These are phyloP conservation scores for Eupsilia transversa DNA, from an alignment of 2,888 invertebrate genomes.

Conservation along the genomic window DNA sequence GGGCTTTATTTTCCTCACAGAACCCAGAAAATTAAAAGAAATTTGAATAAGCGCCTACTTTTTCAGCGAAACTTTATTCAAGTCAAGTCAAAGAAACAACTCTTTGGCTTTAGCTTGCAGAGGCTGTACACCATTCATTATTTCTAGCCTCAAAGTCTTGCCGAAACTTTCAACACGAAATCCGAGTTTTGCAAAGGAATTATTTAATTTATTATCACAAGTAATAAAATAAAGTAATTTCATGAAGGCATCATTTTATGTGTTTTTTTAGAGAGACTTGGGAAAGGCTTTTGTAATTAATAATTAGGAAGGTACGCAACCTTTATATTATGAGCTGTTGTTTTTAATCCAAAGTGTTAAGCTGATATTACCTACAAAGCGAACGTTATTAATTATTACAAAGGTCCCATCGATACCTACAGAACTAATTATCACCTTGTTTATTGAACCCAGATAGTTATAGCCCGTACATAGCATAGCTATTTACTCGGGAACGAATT, in stretches of 20 bases:
- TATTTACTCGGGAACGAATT: slow-evolving; percentile 41
- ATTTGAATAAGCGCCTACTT: slow-evolving; percentile 59
- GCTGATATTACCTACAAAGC: slow-evolving; percentile 27
- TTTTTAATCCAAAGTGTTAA: slow-evolving; percentile 10
- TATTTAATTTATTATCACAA: slow-evolving; percentile 58
- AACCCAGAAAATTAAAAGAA: slow-evolving; percentile 54
- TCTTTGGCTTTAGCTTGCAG: slow-evolving; percentile 51
- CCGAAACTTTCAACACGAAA: slow-evolving; percentile 56
- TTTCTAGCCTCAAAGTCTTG: slow-evolving; percentile 58
- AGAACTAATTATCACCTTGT: slow-evolving; percentile 21
- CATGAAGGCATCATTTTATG: slow-evolving; percentile 27
- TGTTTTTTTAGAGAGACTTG: not conserved
- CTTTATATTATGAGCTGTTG: not conserved
- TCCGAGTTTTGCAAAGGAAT: slow-evolving; percentile 41
- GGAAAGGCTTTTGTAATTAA: slow-evolving; percentile 35
- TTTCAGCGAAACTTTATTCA: slow-evolving; percentile 44
- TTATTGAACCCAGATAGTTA: slow-evolving; percentile 26
- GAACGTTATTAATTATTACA: slow-evolving; percentile 5
- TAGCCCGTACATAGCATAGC: slow-evolving; percentile 14
- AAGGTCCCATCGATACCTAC: slow-evolving; percentile 7
- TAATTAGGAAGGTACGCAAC: slow-evolving; percentile 7
- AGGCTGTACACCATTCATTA: slow-evolving; percentile 59
- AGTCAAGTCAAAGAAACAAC: slow-evolving; percentile 61
- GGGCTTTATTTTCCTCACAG: slow-evolving; percentile 39
- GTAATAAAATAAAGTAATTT: slow-evolving; percentile 50